Evolutionary conservation across 2,797 vertebrate genomes (phyloP).

Genomic region (Pipistrellus pygmaeus): DNA sequence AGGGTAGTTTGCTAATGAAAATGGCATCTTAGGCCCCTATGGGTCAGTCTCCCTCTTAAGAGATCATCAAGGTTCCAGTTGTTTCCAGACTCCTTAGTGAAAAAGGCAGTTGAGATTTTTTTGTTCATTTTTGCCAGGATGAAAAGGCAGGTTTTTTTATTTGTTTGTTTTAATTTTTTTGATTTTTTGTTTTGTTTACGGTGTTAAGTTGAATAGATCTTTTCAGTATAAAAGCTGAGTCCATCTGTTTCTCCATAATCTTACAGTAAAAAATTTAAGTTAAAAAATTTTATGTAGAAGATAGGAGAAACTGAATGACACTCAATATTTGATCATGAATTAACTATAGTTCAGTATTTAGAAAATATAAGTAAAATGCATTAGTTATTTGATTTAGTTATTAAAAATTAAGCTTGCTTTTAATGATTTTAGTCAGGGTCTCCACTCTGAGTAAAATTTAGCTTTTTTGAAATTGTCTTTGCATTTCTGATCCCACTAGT

Average conservation of each 20-base stretch:
- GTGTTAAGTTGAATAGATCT: slow-evolving; percentile 38
- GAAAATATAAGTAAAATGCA: slow-evolving; percentile 54
- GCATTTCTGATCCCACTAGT: slow-evolving; percentile 63
- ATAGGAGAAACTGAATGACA: slow-evolving; percentile 43
- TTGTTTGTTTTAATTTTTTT: neutral
- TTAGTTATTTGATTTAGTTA: slow-evolving; percentile 39
- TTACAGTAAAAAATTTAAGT: slow-evolving; percentile 32
- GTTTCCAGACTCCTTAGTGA: neutral
- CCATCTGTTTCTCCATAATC: slow-evolving; percentile 36
- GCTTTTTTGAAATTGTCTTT: slow-evolving; percentile 67
- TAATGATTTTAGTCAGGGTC: slow-evolving; percentile 48
- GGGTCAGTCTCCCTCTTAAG: neutral
- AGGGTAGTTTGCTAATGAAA: slow-evolving; percentile 29
- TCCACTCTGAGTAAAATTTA: slow-evolving; percentile 62
- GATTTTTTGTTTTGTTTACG: neutral
- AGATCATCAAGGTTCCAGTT: slow-evolving; percentile 31
- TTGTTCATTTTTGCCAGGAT: neutral
- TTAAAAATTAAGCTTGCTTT: slow-evolving; percentile 52
- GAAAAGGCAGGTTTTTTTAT: slow-evolving; percentile 5
- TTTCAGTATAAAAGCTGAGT: slow-evolving; percentile 56
- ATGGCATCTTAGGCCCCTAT: neutral
- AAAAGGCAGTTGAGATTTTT: slow-evolving; percentile 44
- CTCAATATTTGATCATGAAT: slow-evolving; percentile 45
- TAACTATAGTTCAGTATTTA: slow-evolving; percentile 61
- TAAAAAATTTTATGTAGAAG: slow-evolving; percentile 6